Percentiles rank a stretch among this genome's conserved stretches.
phyloP scores from a whole-genome alignment of 2,113 vertebrate genomes.

The Brienomyrus longianalis region DNA sequence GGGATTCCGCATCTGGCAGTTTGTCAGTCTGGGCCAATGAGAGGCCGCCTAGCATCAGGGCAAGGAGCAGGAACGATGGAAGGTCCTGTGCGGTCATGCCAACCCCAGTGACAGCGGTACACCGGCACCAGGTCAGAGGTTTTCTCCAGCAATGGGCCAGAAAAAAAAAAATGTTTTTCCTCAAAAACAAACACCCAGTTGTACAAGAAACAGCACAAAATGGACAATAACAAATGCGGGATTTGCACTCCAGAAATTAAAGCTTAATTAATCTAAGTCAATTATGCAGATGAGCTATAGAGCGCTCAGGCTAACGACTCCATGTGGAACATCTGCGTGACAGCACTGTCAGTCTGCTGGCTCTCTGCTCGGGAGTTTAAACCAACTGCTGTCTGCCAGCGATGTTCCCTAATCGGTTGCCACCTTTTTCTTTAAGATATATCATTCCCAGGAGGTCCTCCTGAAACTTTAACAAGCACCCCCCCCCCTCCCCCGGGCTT shows the following conservation, averaged over 20 bases:
- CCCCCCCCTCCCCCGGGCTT: not conserved
- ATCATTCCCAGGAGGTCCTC: not conserved
- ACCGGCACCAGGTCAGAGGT: not conserved
- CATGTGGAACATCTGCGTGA: not conserved
- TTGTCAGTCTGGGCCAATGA: constrained; percentile 33
- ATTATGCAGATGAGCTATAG: not conserved
- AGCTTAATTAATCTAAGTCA: not conserved
- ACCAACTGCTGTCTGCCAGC: not conserved
- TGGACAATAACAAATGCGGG: not conserved
- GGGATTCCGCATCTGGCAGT: constrained; percentile 32
- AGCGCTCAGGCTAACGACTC: not conserved
- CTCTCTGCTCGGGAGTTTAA: not conserved
- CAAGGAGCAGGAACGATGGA: constrained; percentile 24
- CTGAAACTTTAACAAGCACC: not conserved
- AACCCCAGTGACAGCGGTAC: not conserved
- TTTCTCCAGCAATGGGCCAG: not conserved
- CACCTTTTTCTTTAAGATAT: not conserved
- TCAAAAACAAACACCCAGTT: not conserved
- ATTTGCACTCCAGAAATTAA: not conserved
- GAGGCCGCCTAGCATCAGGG: constrained; percentile 22
- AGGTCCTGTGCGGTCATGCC: constrained; percentile 31
- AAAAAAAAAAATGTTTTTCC: not conserved
- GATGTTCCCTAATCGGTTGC: not conserved
- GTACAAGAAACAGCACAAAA: not conserved
- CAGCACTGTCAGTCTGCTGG: not conserved